These are phyloP conservation scores for Tetranychus truncatus DNA, from an alignment of 2,888 invertebrate genomes.

Conservation along the genomic window DNA sequence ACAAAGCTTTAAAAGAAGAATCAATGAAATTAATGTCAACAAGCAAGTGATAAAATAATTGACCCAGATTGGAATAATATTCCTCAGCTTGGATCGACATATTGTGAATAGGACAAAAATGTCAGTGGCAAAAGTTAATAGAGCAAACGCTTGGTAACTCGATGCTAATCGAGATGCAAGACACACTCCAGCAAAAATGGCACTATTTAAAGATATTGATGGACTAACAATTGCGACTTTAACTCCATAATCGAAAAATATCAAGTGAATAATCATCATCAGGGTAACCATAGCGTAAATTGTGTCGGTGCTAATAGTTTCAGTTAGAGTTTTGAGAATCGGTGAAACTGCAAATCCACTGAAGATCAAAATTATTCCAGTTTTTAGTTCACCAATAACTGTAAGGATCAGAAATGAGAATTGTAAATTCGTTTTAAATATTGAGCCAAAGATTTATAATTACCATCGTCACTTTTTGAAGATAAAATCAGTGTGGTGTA, in stretches of 20 bases:
- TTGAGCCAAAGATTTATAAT: neutral
- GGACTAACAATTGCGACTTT: conserved; percentile 63
- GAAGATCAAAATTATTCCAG: conserved; percentile 57
- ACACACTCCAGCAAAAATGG: conserved; percentile 84
- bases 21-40: conserved; percentile 12
- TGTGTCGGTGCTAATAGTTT: conserved; percentile 90
- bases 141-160: conserved; percentile 65
- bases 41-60: conserved; percentile 12
- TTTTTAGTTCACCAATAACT: conserved; percentile 47
- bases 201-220: conserved; percentile 78
- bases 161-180: conserved; percentile 72
- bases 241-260: conserved; percentile 80
- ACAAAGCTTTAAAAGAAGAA: conserved; percentile 13
- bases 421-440: neutral
- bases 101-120: conserved; percentile 55
- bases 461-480: neutral
- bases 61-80: neutral
- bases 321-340: conserved; percentile 75
- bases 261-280: conserved; percentile 67
- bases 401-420: neutral
- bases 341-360: conserved; percentile 80
- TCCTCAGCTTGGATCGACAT: neutral
- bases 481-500: conserved; percentile 5
- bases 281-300: conserved; percentile 79
- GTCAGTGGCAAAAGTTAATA: conserved; percentile 70